Base-by-base conservation (phyloP, 2,888 invertebrate genomes). In the Tetrapedia diversipes region DNA sequence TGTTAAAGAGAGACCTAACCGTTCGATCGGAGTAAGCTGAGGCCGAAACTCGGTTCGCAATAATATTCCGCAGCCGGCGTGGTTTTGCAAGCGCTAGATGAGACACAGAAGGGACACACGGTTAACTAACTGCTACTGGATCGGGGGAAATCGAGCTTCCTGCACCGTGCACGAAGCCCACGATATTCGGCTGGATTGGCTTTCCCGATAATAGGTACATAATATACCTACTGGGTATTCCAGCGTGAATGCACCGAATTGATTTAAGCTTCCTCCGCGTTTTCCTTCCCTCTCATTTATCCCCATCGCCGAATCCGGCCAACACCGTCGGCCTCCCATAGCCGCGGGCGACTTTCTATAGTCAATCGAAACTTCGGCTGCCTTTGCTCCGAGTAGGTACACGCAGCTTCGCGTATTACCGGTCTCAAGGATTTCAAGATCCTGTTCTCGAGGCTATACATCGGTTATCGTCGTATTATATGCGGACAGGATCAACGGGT, bases 151-250 rank as follows among this genome's bases (percentile, higher is more conserved):
- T 84, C 82, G 82, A 70, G 78, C 63, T 77, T 80, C 70, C 78
- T 66, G 77, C 71, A 56, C 56, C 75, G 37, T 76, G 69, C 73
- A 63, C 80, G 74, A 63, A 74, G 71, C 78, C 77, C 75, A 45
- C 80, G 80, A 82, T 84, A 84, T 84, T 84, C 84, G 80, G 67
- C 64, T 14, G 84, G 84, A 77, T 84, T 80, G 80, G 69, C 77
- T 84, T 84, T 80, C 72, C 79, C 81, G 85, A 84, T 84, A 84
- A 84, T 80, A 82, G 82, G 85, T 81, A 81, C 82, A 85, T 84
- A 84, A 84, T 84, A 85, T 85, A 84, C 83, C 84, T 79, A 81
- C 77, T 77, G 77, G 85, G 81, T 85, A 84, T 84, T 81, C 83
- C 77, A 77, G 63, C 82, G 77, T 80, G 84, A 84, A 84, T 84